These are phyloP conservation scores for Ernsta delagoae DNA, from an alignment of 2,888 invertebrate genomes.

Conservation along the genomic window DNA sequence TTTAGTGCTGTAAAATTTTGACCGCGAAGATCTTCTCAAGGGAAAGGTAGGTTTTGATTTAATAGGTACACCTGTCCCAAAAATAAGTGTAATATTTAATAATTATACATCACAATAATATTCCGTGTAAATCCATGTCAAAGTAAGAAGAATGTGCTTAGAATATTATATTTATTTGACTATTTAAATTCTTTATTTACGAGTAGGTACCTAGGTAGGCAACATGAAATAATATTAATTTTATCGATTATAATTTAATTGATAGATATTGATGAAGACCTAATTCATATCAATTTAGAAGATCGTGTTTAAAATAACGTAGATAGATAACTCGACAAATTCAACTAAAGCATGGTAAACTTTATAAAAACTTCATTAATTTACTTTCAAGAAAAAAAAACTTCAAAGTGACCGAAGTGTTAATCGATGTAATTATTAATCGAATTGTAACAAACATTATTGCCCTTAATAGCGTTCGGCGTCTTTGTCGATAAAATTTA, in stretches of 20 bases:
- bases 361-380: too few species aligned
- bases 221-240: too few species aligned
- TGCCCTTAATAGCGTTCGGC: conserved; percentile 46
- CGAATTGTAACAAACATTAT: conserved; percentile 40
- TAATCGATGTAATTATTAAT: conserved; percentile 25
- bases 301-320: too few species aligned
- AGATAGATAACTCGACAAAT: too few species aligned
- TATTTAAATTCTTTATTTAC: too few species aligned
- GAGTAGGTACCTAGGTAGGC: too few species aligned
- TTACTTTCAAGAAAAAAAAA: not conserved
- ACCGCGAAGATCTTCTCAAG: conserved; percentile 34
- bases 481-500: conserved; percentile 45
- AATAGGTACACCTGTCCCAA: not conserved
- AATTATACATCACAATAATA: not conserved
- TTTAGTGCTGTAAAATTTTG: conserved; percentile 52
- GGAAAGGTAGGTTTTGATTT: conserved; percentile 41
- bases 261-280: too few species aligned
- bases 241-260: too few species aligned
- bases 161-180: not conserved
- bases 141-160: not conserved
- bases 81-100: too few species aligned
- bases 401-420: conserved; percentile 16
- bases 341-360: too few species aligned
- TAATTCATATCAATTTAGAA: too few species aligned
- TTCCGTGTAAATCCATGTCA: not conserved